Evolutionary conservation across 1,140 invertebrate species (phyloP).

Genomic region (Sarcophaga bullata): DNA sequence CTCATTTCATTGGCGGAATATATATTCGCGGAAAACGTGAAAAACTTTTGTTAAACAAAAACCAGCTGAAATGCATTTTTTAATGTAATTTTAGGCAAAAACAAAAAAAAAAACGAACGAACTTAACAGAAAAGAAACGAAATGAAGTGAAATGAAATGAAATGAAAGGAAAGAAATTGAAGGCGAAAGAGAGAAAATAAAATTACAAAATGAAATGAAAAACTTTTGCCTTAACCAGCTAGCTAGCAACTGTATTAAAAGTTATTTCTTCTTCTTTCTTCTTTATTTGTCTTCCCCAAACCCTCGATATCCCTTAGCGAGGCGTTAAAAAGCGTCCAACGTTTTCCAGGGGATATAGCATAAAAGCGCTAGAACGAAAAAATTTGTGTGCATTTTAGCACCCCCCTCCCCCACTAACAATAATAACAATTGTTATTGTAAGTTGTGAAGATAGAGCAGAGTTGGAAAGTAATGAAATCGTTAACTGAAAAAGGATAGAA

Average conservation of each 20-base stretch:
- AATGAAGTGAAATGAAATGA: too few relatives aligned
- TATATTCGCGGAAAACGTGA: background rate
- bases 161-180: too few relatives aligned
- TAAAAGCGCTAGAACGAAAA: background rate
- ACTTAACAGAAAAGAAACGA: too few relatives aligned
- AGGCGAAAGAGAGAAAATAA: background rate
- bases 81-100: constrained; percentile 38
- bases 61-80: constrained; percentile 34
- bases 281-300: background rate
- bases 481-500: too few relatives aligned
- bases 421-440: too few relatives aligned
- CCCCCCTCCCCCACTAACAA: too few relatives aligned
- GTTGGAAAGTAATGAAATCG: background rate
- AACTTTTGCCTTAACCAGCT: constrained; percentile 3
- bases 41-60: background rate
- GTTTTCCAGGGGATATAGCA: background rate
- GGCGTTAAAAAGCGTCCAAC: background rate
- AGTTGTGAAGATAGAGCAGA: background rate
- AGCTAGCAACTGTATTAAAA: background rate
- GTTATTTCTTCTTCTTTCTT: background rate
- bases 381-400: too few relatives aligned
- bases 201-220: background rate
- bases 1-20: too few relatives aligned
- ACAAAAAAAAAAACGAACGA: background rate
- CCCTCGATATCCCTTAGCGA: too few relatives aligned